Conservation (phyloP, 2,888 invertebrate genomes). For the Nymphalis urticae region DNA sequence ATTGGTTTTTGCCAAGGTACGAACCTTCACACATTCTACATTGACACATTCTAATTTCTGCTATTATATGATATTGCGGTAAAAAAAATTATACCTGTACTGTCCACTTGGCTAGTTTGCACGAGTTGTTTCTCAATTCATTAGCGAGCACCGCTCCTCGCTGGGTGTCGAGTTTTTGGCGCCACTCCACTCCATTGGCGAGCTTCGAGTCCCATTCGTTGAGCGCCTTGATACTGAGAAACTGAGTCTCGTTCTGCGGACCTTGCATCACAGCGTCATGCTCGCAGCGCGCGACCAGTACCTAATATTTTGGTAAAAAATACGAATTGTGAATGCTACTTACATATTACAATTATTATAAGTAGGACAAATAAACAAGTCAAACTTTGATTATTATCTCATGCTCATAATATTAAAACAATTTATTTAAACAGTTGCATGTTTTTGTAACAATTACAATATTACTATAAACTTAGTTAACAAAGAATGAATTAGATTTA, state of each 20-base stretch:
- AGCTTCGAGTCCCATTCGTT: constrained; percentile 99
- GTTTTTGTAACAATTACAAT: too few species aligned
- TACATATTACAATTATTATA: background rate
- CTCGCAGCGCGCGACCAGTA: constrained; percentile 95
- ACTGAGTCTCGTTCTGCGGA: constrained; percentile 94
- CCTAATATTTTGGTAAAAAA: constrained; percentile 55
- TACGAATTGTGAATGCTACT: background rate
- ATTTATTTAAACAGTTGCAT: too few species aligned
- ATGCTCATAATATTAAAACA: too few species aligned
- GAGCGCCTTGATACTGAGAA: constrained; percentile 96
- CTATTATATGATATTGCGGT: too few species aligned
- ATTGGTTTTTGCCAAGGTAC: too few species aligned
- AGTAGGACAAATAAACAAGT: too few species aligned
- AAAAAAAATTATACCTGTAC: constrained; percentile 84
- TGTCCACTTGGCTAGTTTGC: constrained; percentile 99
- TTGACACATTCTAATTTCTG: too few species aligned
- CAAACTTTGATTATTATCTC: too few species aligned
- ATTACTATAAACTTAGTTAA: too few species aligned
- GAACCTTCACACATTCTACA: too few species aligned
- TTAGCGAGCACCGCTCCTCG: constrained; percentile 99
- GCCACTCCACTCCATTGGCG: constrained; percentile 98
- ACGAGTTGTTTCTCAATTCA: constrained; percentile 99
- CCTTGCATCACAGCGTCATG: constrained; percentile 96
- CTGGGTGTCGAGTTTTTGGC: constrained; percentile 98
- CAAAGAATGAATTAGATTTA: too few species aligned